Conservation (phyloP, 1,140 invertebrate genomes). For the Aphaenogaster ashmeadi region DNA sequence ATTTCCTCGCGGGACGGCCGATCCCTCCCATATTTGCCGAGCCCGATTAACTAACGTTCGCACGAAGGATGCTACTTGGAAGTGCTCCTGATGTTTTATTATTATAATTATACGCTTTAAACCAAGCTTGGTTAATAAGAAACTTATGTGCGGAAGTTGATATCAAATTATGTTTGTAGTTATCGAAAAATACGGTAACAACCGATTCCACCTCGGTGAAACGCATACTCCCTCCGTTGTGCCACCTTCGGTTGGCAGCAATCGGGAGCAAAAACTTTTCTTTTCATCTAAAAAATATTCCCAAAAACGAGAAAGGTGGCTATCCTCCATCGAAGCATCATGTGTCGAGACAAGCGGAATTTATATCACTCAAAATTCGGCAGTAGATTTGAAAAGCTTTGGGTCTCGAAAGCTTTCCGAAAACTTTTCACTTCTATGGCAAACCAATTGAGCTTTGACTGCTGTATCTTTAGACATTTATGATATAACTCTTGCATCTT, state of each 20-base stretch:
- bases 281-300: not conserved
- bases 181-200: too few species aligned
- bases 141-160: too few species aligned
- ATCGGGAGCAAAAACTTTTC: not conserved
- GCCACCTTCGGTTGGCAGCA: too few species aligned
- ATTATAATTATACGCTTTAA: not conserved
- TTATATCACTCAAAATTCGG: not conserved
- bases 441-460: not conserved
- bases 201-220: too few species aligned
- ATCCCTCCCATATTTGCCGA: constrained; percentile 20
- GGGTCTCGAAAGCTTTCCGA: not conserved
- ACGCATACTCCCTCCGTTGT: too few species aligned
- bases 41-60: constrained; percentile 34
- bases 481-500: not conserved
- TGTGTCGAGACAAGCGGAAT: not conserved
- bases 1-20: constrained; percentile 31
- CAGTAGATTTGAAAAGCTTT: not conserved
- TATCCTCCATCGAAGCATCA: not conserved
- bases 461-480: not conserved
- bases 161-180: too few species aligned
- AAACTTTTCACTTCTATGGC: not conserved
- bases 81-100: not conserved
- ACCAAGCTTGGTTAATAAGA: too few species aligned
- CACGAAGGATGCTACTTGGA: not conserved
- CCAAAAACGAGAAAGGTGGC: not conserved